phyloP scores from a whole-genome alignment of 2,113 vertebrate species.

The Nothocercus nigrocapillus region DNA sequence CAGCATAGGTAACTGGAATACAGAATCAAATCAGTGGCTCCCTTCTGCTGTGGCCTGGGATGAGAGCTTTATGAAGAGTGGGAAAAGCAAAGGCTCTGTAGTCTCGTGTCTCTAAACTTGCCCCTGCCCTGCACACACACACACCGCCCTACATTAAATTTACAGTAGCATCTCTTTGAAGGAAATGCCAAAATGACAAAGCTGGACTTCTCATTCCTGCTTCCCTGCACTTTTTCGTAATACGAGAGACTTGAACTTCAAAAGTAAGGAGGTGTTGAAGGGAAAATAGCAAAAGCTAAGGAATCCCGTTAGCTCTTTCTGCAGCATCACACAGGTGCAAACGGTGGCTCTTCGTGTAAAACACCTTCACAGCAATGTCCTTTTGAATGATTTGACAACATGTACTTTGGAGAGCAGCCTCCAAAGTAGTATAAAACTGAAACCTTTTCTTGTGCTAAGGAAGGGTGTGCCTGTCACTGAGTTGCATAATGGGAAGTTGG shows the following conservation, averaged over 20 bases:
- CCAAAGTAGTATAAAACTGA: constrained; percentile 2
- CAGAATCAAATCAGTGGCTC: not conserved
- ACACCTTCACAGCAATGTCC: constrained; percentile 24
- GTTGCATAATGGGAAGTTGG: constrained; percentile 45
- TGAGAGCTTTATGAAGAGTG: not conserved
- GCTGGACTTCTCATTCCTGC: not conserved
- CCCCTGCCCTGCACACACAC: not conserved
- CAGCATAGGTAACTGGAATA: not conserved
- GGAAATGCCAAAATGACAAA: not conserved
- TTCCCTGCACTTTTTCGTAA: not conserved
- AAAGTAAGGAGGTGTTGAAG: constrained; percentile 23
- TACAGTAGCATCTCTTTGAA: not conserved
- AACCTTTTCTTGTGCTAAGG: constrained; percentile 41
- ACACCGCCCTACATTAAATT: not conserved
- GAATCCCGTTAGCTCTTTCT: not conserved
- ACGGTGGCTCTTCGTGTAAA: not conserved
- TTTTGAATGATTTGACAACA: constrained; percentile 13
- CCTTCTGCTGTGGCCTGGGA: not conserved
- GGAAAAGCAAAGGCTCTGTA: not conserved
- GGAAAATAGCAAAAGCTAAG: constrained; percentile 11
- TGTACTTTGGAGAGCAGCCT: constrained; percentile 28
- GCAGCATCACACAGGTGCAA: constrained; percentile 27
- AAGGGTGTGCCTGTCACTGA: constrained; percentile 32
- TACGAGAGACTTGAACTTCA: not conserved
- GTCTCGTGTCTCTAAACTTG: not conserved